Conservation (phyloP, 2,888 invertebrate species). For the Maniola hyperantus region DNA sequence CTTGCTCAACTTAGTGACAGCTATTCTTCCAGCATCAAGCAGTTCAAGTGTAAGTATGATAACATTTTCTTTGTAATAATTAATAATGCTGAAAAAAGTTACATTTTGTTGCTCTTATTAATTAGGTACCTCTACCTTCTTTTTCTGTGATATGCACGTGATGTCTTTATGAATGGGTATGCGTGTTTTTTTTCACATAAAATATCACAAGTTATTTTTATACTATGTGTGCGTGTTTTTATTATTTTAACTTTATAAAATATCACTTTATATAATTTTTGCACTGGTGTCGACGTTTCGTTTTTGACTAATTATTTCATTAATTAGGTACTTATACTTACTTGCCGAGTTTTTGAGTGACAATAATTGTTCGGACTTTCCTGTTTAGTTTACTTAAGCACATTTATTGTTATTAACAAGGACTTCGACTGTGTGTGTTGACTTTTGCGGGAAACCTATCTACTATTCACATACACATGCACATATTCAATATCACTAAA, state of each 20-base stretch:
- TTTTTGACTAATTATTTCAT: too few species aligned
- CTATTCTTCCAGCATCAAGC: slow-evolving; percentile 61
- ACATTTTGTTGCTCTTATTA: background rate
- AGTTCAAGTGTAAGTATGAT: slow-evolving; percentile 30
- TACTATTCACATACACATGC: too few species aligned
- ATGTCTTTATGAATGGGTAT: background rate
- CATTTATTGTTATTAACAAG: slow-evolving; percentile 15
- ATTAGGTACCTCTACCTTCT: too few species aligned
- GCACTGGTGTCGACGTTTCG: too few species aligned
- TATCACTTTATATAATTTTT: too few species aligned
- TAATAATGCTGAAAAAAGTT: too few species aligned
- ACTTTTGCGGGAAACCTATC: background rate
- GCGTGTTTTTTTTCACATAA: background rate
- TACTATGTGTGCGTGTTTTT: too few species aligned
- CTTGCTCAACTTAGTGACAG: slow-evolving; percentile 58
- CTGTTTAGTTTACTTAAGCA: background rate
- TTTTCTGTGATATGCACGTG: background rate
- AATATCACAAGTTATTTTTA: background rate
- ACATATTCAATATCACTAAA: slow-evolving; percentile 20
- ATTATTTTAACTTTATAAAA: too few species aligned
- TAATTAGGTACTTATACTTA: too few species aligned
- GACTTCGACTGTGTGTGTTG: slow-evolving; percentile 15
- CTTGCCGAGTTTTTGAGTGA: background rate
- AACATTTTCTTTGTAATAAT: background rate
- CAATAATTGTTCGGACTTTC: background rate